phyloP scores from a whole-genome alignment of 2,797 vertebrate genomes.

The Chelonia mydas region DNA sequence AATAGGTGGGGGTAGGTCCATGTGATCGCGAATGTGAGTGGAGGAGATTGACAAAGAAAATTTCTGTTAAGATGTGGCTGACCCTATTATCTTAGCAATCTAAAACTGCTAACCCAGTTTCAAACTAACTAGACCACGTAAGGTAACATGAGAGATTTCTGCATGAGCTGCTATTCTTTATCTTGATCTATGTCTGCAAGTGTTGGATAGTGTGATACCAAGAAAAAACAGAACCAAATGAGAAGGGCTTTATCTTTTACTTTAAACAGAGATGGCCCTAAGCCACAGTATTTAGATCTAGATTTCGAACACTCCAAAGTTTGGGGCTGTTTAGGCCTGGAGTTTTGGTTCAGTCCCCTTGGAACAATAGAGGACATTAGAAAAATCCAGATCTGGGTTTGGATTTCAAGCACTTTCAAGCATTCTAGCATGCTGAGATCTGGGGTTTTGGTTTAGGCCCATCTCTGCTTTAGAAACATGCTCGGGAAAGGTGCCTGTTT shows the following conservation, averaged over 20 bases:
- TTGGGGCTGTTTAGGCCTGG: neutral
- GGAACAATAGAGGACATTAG: neutral
- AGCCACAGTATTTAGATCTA: accelerated
- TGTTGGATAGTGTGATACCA: neutral
- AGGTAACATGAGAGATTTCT: neutral
- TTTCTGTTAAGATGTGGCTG: neutral
- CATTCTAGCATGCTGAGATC: accelerated
- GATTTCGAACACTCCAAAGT: neutral
- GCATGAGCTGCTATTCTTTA: neutral
- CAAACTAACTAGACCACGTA: neutral
- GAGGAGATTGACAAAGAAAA: neutral
- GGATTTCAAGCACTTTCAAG: neutral
- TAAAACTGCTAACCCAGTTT: neutral
- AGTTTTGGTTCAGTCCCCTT: neutral
- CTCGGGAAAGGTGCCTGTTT: neutral
- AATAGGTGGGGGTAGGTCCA: neutral
- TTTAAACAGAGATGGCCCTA: accelerated
- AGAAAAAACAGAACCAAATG: neutral
- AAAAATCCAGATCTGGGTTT: neutral
- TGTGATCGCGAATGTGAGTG: neutral
- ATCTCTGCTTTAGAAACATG: neutral
- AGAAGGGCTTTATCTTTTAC: neutral
- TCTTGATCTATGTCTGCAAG: neutral
- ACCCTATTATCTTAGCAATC: neutral
- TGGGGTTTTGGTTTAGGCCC: neutral